Evolutionary conservation across 2,888 invertebrate species (phyloP).

Genomic region (Tetragonula carbonaria): DNA sequence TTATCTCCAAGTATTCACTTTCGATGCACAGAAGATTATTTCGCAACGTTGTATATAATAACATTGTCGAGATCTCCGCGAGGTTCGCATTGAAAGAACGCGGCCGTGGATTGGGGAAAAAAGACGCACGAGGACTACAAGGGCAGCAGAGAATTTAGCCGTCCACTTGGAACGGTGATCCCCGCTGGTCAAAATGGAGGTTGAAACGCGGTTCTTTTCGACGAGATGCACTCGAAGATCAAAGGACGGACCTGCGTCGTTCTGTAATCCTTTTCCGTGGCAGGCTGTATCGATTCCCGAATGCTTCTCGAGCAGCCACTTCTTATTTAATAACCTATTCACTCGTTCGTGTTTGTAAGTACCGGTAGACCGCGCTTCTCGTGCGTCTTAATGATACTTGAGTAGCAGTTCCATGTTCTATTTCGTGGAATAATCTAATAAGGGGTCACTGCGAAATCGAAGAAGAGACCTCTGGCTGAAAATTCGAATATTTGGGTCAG

Average conservation of each 20-base stretch:
- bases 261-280: slow-evolving; percentile 44
- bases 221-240: slow-evolving; percentile 46
- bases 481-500: neutral
- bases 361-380: slow-evolving; percentile 35
- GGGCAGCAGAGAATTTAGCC: slow-evolving; percentile 13
- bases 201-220: slow-evolving; percentile 50
- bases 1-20: neutral
- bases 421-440: slow-evolving; percentile 28
- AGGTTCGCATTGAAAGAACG: slow-evolving; percentile 1
- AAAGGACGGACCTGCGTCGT: slow-evolving; percentile 33
- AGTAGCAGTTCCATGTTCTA: slow-evolving; percentile 37
- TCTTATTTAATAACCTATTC: slow-evolving; percentile 60
- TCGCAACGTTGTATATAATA: neutral
- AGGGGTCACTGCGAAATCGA: neutral
- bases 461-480: neutral
- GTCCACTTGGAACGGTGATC: slow-evolving; percentile 22
- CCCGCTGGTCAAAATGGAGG: slow-evolving; percentile 36
- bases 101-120: neutral
- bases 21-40: neutral
- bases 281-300: slow-evolving; percentile 45
- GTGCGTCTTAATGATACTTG: slow-evolving; percentile 38
- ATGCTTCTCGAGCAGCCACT: slow-evolving; percentile 46
- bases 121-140: too few relatives aligned
- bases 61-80: neutral
- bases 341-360: slow-evolving; percentile 31